These are phyloP conservation scores for Drosophila micromelanica DNA, from an alignment of 1,140 invertebrate genomes.

Conservation along the genomic window DNA sequence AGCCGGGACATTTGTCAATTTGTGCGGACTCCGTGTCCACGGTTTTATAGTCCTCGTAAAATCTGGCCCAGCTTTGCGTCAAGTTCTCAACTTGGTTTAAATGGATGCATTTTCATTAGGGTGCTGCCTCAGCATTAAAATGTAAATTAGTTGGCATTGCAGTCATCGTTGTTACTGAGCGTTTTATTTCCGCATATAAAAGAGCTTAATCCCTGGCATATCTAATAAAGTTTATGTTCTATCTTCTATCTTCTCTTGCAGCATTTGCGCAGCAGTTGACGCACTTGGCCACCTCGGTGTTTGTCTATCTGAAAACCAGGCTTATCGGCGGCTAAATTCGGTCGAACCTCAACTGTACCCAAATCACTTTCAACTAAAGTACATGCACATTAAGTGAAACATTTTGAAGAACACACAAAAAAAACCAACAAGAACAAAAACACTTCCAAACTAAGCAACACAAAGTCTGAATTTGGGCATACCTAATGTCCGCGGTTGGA, in stretches of 20 bases:
- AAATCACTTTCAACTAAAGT: constrained; percentile 16
- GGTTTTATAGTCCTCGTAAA: constrained; percentile 54
- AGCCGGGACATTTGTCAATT: constrained; percentile 65
- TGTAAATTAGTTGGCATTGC: constrained; percentile 66
- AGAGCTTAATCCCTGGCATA: constrained; percentile 46
- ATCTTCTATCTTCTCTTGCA: constrained; percentile 66
- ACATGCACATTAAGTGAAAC: constrained; percentile 27
- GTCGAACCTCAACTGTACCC: constrained; percentile 6
- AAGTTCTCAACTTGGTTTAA: constrained; percentile 23
- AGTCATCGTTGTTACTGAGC: constrained; percentile 28
- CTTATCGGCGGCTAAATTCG: constrained; percentile 61
- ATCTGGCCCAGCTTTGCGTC: constrained; percentile 18
- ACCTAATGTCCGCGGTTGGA: constrained; percentile 23
- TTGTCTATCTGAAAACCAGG: constrained; percentile 72
- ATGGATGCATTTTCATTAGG: constrained; percentile 43
- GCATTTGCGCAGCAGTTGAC: constrained; percentile 65
- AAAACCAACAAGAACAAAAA: constrained; percentile 9
- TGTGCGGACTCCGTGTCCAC: constrained; percentile 38
- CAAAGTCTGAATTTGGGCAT: constrained; percentile 63
- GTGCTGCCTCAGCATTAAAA: constrained; percentile 26
- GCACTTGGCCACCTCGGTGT: constrained; percentile 54
- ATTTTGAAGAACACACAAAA: constrained; percentile 26
- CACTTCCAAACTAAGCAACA: constrained; percentile 57
- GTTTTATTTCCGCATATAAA: constrained; percentile 65
- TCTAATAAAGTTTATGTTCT: constrained; percentile 70